Base-by-base conservation (phyloP, 2,888 invertebrate genomes). In the Tethea ocularis region DNA sequence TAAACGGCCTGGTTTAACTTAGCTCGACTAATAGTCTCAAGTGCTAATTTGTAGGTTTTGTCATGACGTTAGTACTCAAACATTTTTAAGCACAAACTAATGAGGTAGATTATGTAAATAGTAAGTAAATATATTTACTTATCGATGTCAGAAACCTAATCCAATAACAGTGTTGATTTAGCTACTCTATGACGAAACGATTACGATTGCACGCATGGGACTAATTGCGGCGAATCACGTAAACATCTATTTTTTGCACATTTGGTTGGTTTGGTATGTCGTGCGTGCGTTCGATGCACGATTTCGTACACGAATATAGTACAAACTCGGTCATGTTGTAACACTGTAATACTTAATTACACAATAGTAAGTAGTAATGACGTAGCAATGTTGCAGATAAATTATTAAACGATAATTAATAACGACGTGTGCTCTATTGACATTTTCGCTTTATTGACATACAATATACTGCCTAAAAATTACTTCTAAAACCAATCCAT, bases 121-220 rank as follows among this genome's bases (percentile, higher is more conserved):
- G 6, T 26, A 26, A 5, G 10, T 29, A 36, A 13, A 2, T 13
- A 6, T 46, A 20, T n/a, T 33, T 46, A 20, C 61, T 65, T 36
- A 63, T 56, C 57, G 33, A 61, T 66, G 59, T 61, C 52, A 26
- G 56, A 63, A 59, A 54, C 61, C 72, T 71, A 77, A 78, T 74
- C 75, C 68, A 78, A 76, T 68, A 63, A 64, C 64, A 72, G 75
- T 85, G 77, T 87, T 86, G 81, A 81, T 86, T 82, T 77, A 76
- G 73, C 72, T 72, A 74, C 74, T 79, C 78, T 83, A 78, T 87
- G 86, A 86, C 87, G 84, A 88, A 88, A 83, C 77, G 81, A 86
- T 87, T 87, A 84, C 76, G 75, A 75, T 75, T 77, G 76, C 78
- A 73, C 72, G 76, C 75, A 67, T 75, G 77, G 64, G 74, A 77